Conservation (phyloP, 2,113 vertebrate genomes). For the Ctenodactylus gundi region DNA sequence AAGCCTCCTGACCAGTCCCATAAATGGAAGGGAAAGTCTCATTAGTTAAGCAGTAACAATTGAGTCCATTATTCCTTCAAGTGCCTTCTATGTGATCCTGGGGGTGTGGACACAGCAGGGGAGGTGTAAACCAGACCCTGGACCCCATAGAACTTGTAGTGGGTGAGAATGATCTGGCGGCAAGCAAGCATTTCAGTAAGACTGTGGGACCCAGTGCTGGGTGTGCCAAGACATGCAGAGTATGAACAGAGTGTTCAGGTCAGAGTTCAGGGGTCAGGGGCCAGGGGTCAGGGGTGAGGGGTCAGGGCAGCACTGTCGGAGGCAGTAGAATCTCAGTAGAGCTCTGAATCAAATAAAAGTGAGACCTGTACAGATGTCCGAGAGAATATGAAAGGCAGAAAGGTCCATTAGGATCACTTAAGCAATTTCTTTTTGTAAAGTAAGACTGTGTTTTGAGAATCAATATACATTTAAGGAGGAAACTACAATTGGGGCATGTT, state of each 20-base stretch:
- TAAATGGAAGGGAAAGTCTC: neutral
- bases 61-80: neutral
- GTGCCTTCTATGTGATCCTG: neutral
- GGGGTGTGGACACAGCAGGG: fast-evolving
- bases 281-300: too few species aligned
- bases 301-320: too few species aligned
- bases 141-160: too few species aligned
- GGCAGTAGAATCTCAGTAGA: neutral
- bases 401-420: too few species aligned
- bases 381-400: neutral
- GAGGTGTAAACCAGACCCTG: neutral
- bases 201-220: fast-evolving
- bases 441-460: neutral
- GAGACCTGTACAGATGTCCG: fast-evolving
- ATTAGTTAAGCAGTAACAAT: neutral
- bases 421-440: neutral
- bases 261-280: fast-evolving
- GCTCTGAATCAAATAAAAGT: neutral
- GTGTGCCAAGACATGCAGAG: neutral
- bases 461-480: neutral
- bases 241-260: too few species aligned
- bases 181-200: too few species aligned
- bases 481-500: too few species aligned
- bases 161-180: neutral
- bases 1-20: neutral